Conservation (phyloP, 2,113 vertebrate species). For the Mungos mungo region DNA sequence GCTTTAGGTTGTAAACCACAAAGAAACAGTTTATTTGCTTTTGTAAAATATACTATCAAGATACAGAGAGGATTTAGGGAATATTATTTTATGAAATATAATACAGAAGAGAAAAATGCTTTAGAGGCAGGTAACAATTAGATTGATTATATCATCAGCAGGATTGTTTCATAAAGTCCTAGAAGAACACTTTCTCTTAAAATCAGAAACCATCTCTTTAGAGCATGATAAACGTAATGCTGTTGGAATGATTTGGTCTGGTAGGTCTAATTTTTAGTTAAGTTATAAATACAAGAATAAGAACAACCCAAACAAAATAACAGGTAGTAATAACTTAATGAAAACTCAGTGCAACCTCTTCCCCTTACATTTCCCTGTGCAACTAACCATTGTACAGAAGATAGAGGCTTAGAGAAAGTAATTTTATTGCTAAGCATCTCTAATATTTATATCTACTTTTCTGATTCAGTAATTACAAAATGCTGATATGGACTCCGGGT, state of each 20-base stretch:
- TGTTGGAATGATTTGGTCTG: background rate
- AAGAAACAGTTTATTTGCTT: background rate
- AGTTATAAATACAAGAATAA: background rate
- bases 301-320: background rate
- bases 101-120: background rate
- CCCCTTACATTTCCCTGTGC: background rate
- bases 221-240: background rate
- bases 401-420: background rate
- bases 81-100: background rate
- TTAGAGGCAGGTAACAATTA: background rate
- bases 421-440: background rate
- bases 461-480: background rate
- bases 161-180: background rate
- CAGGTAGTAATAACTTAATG: background rate
- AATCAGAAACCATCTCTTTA: background rate
- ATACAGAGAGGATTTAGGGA: background rate
- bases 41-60: background rate
- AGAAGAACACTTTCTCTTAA: background rate
- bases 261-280: background rate
- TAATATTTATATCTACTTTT: background rate
- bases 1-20: background rate
- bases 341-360: background rate
- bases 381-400: background rate
- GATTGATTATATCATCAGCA: background rate
- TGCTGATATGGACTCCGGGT: background rate